Evolutionary conservation across 2,113 vertebrate genomes (phyloP).

Genomic region (Pelusios castaneus): DNA sequence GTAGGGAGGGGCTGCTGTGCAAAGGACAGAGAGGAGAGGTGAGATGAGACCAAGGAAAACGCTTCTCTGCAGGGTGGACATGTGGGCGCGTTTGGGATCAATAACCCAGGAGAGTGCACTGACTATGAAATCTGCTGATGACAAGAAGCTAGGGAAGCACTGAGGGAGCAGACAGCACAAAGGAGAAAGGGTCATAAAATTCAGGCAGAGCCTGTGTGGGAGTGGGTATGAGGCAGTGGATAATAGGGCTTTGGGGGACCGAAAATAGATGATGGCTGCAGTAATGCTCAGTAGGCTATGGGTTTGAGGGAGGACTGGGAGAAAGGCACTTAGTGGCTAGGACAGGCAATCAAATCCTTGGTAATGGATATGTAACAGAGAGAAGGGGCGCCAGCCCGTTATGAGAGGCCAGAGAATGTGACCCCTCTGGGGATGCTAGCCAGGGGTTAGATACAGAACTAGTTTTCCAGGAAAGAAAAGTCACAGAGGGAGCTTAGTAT

Average conservation of each 20-base stretch:
- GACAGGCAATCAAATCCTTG: rapidly evolving
- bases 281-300: rapidly evolving
- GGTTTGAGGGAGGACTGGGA: not conserved
- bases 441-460: rapidly evolving
- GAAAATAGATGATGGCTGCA: not conserved
- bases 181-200: not conserved
- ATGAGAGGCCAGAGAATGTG: not conserved
- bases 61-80: rapidly evolving
- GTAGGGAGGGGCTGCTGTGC: rapidly evolving
- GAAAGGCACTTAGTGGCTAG: not conserved
- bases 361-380: not conserved
- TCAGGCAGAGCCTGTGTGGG: not conserved
- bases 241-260: not conserved
- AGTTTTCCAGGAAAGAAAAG: rapidly evolving
- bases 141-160: not conserved
- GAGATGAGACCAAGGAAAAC: rapidly evolving
- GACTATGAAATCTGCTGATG: not conserved
- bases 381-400: not conserved
- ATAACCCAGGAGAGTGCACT: not conserved
- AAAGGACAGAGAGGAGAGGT: not conserved
- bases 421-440: not conserved
- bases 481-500: rapidly evolving
- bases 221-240: rapidly evolving
- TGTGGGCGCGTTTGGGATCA: not conserved
- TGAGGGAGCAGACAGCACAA: not conserved